phyloP scores from a whole-genome alignment of 2,113 vertebrate species.

The Phalacrocorax carbo region DNA sequence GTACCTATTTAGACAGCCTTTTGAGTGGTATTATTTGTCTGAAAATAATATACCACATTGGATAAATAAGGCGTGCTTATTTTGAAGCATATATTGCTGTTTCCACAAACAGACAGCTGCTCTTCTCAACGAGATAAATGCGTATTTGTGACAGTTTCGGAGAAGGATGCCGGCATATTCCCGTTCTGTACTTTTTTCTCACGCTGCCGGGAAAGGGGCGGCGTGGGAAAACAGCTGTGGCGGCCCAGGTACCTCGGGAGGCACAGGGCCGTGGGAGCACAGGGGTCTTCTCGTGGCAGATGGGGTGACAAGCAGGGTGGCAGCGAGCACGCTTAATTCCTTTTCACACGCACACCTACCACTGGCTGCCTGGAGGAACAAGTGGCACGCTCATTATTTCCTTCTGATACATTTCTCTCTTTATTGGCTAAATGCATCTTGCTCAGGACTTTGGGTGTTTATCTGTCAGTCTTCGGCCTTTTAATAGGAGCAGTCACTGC shows the following conservation, averaged over 20 bases:
- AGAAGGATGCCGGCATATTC: not conserved
- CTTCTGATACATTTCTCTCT: fast-evolving
- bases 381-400: fast-evolving
- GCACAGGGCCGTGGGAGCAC: not conserved
- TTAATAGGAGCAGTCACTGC: fast-evolving
- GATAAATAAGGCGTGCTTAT: not conserved
- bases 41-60: not conserved
- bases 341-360: not conserved
- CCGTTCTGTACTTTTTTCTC: not conserved
- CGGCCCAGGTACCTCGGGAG: fast-evolving
- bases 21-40: not conserved
- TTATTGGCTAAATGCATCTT: fast-evolving
- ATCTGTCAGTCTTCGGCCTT: not conserved
- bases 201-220: not conserved
- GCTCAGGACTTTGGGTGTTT: not conserved
- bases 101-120: not conserved
- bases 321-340: not conserved
- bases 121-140: not conserved
- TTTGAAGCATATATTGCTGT: not conserved
- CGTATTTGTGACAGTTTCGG: not conserved
- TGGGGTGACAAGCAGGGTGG: not conserved
- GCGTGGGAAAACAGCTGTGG: fast-evolving
- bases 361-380: too few species aligned
- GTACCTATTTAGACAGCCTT: not conserved
- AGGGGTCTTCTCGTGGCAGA: fast-evolving